Evolutionary conservation across 2,797 vertebrate genomes (phyloP), one percentile per base, ranked within the genome.

Genomic region (Melanotaenia parkinsoni): DNA sequence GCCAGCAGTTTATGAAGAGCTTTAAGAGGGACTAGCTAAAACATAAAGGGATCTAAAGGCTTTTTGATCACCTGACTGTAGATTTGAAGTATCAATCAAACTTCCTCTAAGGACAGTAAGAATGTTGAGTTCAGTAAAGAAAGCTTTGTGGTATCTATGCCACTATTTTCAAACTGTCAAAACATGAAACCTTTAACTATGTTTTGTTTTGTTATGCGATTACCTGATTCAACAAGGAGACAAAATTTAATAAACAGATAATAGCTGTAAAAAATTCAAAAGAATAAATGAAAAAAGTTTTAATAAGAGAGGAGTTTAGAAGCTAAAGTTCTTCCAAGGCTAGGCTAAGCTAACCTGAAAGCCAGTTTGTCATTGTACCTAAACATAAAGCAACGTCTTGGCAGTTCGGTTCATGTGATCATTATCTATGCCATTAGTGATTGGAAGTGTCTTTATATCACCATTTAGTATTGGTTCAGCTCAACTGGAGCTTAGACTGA

Each of bases 1-100:
- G 50, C n/a, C 58, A 69, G 60, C 24, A 43, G 58, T 16, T 70
- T 45, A 71, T 33, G 40, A 38, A 24, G 59, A 45, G 38, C 24
- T 54, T 4, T 32, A 30, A 50, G 65, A 37, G 35, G 32, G 20
- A 30, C n/a, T 43, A 56, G 45, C 26, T 62, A 0, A 65, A 70
- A n/a, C 65, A n/a, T 20, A 37, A 16, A 32, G 38, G 40, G 33
- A 70, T n/a, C 37, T 16, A 38, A 38, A 56, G 37, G 5, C 1
- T 45, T 56, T 14, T 16, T 47, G 14, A 67, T 26, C 26, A 65
- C 47, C 43, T 66, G 47, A 47, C 32, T 60, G 4, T 16, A 33
- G 28, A 13, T 43, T 61, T 0, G 33, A 58, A 58, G 58, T 26
- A 43, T 45, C 51, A 22, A 3, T 63, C 0, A 58, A 73, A n/a